These are phyloP conservation scores for Drosophila saltans DNA, from an alignment of 1,140 invertebrate genomes.

Conservation along the genomic window DNA sequence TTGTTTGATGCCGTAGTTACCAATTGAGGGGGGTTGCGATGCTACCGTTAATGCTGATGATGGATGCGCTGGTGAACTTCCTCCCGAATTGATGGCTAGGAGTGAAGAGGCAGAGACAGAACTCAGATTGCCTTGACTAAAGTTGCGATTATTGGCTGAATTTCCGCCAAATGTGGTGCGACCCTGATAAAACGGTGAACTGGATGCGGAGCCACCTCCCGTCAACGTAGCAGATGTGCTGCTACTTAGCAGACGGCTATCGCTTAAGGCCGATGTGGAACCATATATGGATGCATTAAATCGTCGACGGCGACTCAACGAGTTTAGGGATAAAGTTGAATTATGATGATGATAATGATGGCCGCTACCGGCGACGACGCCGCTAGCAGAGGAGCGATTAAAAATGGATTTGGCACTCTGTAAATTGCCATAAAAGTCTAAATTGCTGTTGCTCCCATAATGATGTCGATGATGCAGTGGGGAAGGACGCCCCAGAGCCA, in stretches of 20 bases:
- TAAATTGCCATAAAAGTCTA: constrained; percentile 74
- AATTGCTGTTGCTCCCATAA: constrained; percentile 51
- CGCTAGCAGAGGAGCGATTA: constrained; percentile 20
- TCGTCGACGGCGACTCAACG: constrained; percentile 60
- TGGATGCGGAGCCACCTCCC: constrained; percentile 20
- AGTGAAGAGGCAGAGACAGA: constrained; percentile 30
- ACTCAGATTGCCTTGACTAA: constrained; percentile 57
- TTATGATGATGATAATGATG: constrained; percentile 51
- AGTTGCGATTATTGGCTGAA: constrained; percentile 85
- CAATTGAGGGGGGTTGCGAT: not conserved
- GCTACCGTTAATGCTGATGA: not conserved
- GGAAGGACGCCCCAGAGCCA: constrained; percentile 5
- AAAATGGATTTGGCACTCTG: constrained; percentile 79
- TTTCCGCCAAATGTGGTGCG: constrained; percentile 91
- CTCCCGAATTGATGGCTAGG: constrained; percentile 42
- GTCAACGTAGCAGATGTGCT: constrained; percentile 21
- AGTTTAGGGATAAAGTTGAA: constrained; percentile 74
- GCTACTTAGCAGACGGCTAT: constrained; percentile 73
- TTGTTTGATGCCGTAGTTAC: constrained; percentile 51
- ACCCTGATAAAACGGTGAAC: constrained; percentile 92
- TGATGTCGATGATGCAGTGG: constrained; percentile 17
- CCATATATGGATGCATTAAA: constrained; percentile 82
- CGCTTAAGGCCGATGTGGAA: constrained; percentile 78
- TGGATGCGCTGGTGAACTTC: constrained; percentile 43
- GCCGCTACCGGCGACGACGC: not conserved